Evolutionary conservation across 2,113 vertebrate species (phyloP).

Genomic region (Myanophis thanlyinensis): DNA sequence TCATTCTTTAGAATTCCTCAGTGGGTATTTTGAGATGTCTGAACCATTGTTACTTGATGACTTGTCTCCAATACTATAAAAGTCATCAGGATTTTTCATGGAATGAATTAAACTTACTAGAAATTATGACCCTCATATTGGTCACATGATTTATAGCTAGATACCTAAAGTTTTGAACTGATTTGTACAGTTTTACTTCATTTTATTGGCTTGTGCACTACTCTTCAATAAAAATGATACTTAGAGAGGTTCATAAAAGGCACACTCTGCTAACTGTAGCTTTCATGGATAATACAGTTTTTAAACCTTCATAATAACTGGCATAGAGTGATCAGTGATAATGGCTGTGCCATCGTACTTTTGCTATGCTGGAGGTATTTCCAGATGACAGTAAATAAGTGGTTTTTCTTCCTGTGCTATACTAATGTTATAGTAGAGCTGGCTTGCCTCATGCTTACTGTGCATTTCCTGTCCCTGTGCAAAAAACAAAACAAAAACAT

Average conservation of each 20-base stretch:
- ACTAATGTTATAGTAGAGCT: neutral
- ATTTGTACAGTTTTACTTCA: neutral
- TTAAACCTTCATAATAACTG: neutral
- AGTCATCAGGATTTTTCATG: neutral
- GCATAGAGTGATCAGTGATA: neutral
- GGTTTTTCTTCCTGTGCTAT: neutral
- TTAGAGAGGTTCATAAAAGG: neutral
- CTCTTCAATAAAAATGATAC: neutral
- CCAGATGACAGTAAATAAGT: neutral
- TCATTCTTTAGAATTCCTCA: neutral
- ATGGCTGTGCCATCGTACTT: neutral
- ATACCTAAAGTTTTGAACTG: neutral
- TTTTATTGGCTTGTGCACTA: neutral
- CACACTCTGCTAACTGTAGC: neutral
- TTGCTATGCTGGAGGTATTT: neutral
- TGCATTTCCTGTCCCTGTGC: neutral
- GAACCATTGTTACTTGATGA: neutral
- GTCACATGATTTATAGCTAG: neutral
- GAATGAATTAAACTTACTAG: neutral
- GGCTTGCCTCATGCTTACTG: neutral
- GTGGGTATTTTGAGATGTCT: neutral
- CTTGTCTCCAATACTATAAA: neutral
- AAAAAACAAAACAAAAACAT: neutral
- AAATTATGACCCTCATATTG: neutral
- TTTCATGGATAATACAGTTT: neutral